These are phyloP conservation scores for Drosophila nasuta DNA, from an alignment of 1,140 invertebrate species.

Conservation along the genomic window DNA sequence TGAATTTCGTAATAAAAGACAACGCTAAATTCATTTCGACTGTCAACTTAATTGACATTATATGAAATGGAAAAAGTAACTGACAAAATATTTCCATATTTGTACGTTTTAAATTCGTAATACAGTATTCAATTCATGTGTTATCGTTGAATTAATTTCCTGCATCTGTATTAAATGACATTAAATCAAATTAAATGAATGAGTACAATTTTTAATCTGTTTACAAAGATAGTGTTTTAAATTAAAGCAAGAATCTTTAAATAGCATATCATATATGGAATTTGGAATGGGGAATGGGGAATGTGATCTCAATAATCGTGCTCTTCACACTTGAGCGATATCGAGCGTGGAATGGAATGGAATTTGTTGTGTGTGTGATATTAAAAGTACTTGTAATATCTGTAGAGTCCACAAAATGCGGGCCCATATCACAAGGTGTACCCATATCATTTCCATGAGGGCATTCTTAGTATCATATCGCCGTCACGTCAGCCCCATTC, in stretches of 20 bases:
- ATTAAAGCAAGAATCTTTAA: not conserved
- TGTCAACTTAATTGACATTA: not conserved
- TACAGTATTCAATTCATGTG: not conserved
- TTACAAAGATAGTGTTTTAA: not conserved
- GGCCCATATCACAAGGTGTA: slow-evolving; percentile 27
- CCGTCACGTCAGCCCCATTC: slow-evolving; percentile 35
- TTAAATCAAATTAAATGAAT: not conserved
- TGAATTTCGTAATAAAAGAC: no score
- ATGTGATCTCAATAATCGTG: slow-evolving; percentile 8
- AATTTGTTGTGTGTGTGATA: slow-evolving; percentile 26
- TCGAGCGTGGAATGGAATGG: slow-evolving; percentile 6
- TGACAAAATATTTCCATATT: not conserved
- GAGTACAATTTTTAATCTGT: not conserved
- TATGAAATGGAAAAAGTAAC: not conserved
- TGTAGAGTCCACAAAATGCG: slow-evolving; percentile 14
- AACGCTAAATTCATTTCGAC: not conserved
- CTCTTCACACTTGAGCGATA: slow-evolving; percentile 26
- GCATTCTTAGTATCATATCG: slow-evolving; percentile 35
- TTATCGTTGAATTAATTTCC: slow-evolving; percentile 2
- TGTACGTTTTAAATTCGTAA: not conserved
- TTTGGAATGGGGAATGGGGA: not conserved
- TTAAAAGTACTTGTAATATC: slow-evolving; percentile 12
- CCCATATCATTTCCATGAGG: slow-evolving; percentile 31
- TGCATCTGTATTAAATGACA: not conserved
- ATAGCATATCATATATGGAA: not conserved